These are phyloP conservation scores for Hippocampus zosterae DNA, from an alignment of 2,113 vertebrate genomes.

Conservation along the genomic window DNA sequence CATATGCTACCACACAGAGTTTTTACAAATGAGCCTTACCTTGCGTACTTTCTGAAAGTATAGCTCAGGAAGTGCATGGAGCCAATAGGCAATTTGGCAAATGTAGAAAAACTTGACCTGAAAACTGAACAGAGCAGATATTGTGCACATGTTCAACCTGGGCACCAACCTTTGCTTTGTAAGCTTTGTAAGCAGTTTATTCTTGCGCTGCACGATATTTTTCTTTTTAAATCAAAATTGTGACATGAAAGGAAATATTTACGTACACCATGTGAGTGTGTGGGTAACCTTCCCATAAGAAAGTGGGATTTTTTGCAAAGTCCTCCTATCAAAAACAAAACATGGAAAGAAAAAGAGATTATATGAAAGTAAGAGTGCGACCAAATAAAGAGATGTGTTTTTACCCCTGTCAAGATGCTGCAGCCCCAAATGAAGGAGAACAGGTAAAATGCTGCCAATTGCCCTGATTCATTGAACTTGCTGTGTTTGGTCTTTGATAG, in stretches of 20 bases:
- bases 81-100: slow-evolving; percentile 85
- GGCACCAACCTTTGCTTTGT: slow-evolving; percentile 2
- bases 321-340: slow-evolving; percentile 69
- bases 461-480: slow-evolving; percentile 84
- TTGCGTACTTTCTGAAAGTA: slow-evolving; percentile 82
- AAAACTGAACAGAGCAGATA: slow-evolving; percentile 69
- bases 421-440: slow-evolving; percentile 81
- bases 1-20: neutral
- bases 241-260: neutral
- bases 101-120: slow-evolving; percentile 88
- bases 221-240: neutral
- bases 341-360: slow-evolving; percentile 16
- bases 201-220: neutral
- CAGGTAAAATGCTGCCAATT: slow-evolving; percentile 80
- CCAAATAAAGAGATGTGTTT: neutral
- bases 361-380: neutral
- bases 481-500: slow-evolving; percentile 84
- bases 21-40: slow-evolving; percentile 54
- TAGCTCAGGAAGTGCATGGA: slow-evolving; percentile 80
- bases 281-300: slow-evolving; percentile 80
- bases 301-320: slow-evolving; percentile 76
- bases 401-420: slow-evolving; percentile 80
- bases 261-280: slow-evolving; percentile 82
- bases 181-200: neutral
- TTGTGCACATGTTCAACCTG: slow-evolving; percentile 6